Evolutionary conservation across 1,140 invertebrate genomes (phyloP).

Genomic region (Eriocheir sinensis): DNA sequence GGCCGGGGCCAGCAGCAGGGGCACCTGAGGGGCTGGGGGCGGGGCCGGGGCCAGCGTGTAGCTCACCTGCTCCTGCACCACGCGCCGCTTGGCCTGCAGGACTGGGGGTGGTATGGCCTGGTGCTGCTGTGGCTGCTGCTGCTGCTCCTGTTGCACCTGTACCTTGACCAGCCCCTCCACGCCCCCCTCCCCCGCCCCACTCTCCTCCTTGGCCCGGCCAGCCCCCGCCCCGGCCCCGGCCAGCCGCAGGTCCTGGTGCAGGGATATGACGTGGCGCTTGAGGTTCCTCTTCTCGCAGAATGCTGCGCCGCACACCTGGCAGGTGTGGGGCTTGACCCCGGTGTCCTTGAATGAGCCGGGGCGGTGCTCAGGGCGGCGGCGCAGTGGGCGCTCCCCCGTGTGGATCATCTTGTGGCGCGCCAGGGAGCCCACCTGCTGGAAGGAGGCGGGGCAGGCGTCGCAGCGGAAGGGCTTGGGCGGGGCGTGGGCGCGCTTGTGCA

Average conservation of each 20-base stretch:
- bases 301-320: slow-evolving; percentile 75
- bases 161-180: slow-evolving; percentile 66
- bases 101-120: slow-evolving; percentile 53
- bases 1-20: slow-evolving; percentile 67
- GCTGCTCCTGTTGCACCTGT: too few species aligned
- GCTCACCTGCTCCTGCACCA: slow-evolving; percentile 55
- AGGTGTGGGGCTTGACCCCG: slow-evolving; percentile 75
- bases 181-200: slow-evolving; percentile 58
- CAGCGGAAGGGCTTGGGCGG: slow-evolving; percentile 84
- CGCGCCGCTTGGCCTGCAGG: not conserved
- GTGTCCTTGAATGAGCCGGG: slow-evolving; percentile 63
- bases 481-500: slow-evolving; percentile 82
- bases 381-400: slow-evolving; percentile 76
- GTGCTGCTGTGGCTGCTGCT: slow-evolving; percentile 57
- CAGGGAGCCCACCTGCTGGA: slow-evolving; percentile 75
- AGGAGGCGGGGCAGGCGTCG: slow-evolving; percentile 81
- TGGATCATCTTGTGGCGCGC: slow-evolving; percentile 78
- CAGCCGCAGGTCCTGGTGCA: slow-evolving; percentile 72
- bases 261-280: slow-evolving; percentile 76
- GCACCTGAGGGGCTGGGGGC: slow-evolving; percentile 60
- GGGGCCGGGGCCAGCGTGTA: slow-evolving; percentile 68
- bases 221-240: slow-evolving; percentile 39
- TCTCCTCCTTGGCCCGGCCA: slow-evolving; percentile 19
- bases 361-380: slow-evolving; percentile 67
- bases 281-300: slow-evolving; percentile 79